Percentiles rank a stretch among this genome's conserved stretches.
phyloP scores from a whole-genome alignment of 2,888 invertebrate genomes.

The Galerucella nymphaeae region DNA sequence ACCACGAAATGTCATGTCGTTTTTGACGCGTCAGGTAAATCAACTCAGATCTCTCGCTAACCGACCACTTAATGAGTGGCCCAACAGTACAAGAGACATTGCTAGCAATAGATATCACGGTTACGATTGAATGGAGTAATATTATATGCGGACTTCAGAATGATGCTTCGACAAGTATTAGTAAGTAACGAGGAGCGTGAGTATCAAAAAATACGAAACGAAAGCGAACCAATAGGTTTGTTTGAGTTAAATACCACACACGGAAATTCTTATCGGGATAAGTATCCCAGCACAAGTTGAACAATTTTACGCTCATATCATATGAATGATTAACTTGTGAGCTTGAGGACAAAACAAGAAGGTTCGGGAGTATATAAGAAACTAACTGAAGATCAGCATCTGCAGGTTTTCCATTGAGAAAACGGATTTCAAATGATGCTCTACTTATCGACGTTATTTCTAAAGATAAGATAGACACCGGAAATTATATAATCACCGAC shows the following conservation, averaged over 20 bases:
- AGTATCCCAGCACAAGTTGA: no score
- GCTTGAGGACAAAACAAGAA: conserved; percentile 7
- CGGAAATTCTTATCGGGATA: conserved; percentile 14
- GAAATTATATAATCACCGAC: not conserved
- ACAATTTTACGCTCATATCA: not conserved
- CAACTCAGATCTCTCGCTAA: conserved; percentile 37
- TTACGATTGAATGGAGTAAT: conserved; percentile 17
- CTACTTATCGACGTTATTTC: not conserved
- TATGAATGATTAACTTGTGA: conserved; percentile 22
- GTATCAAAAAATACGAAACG: conserved; percentile 23
- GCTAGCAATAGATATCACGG: no score
- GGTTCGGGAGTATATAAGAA: not conserved
- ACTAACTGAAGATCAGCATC: not conserved
- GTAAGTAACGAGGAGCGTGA: conserved; percentile 8
- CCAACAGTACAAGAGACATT: conserved; percentile 30
- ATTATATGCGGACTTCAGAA: conserved; percentile 16
- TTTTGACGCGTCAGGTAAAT: conserved; percentile 28
- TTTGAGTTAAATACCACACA: conserved; percentile 26
- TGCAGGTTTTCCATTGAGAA: conserved; percentile 1
- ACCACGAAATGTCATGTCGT: conserved; percentile 40
- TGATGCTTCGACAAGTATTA: conserved; percentile 28
- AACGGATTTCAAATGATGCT: conserved; percentile 6
- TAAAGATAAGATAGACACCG: not conserved
- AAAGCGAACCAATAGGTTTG: not conserved
- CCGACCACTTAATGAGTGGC: conserved; percentile 34